Conservation (phyloP, 2,888 invertebrate species). For the Hydriomena furcata region DNA sequence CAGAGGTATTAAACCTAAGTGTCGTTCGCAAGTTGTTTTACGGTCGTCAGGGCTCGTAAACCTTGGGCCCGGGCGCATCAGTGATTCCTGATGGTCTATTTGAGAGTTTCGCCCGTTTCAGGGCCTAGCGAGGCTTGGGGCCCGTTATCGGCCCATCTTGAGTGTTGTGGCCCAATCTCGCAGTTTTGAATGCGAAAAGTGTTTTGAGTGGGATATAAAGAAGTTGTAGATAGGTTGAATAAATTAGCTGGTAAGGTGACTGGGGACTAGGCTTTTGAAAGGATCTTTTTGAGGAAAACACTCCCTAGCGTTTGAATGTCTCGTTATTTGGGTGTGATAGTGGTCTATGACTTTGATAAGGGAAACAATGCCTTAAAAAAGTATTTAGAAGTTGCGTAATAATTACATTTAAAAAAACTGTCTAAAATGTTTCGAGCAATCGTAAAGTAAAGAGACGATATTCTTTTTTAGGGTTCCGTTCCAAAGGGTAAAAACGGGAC, state of each 20-base stretch:
- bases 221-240: constrained; percentile 31
- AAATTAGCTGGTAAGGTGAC: constrained; percentile 20
- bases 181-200: constrained; percentile 19
- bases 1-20: constrained; percentile 68
- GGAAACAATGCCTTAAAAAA: background rate
- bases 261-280: constrained; percentile 10
- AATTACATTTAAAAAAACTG: too few relatives aligned
- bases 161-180: constrained; percentile 26
- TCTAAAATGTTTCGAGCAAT: too few relatives aligned
- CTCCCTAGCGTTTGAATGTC: background rate
- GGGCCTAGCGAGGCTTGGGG: constrained; percentile 36
- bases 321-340: background rate
- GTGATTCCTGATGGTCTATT: constrained; percentile 81
- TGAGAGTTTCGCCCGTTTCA: constrained; percentile 62
- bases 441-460: too few relatives aligned
- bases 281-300: constrained; percentile 13
- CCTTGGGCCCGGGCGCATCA: constrained; percentile 61
- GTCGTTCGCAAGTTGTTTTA: constrained; percentile 76
- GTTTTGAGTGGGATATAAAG: constrained; percentile 28
- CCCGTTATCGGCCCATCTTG: constrained; percentile 36
- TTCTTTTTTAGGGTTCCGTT: too few relatives aligned
- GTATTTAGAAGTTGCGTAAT: too few relatives aligned
- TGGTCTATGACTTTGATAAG: background rate
- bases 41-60: constrained; percentile 71
- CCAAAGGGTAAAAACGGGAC: too few relatives aligned